Percentiles rank a stretch among this genome's conserved stretches.
Evolutionary conservation across 2,113 vertebrate genomes (phyloP).

Genomic region (Leiothrix lutea): DNA sequence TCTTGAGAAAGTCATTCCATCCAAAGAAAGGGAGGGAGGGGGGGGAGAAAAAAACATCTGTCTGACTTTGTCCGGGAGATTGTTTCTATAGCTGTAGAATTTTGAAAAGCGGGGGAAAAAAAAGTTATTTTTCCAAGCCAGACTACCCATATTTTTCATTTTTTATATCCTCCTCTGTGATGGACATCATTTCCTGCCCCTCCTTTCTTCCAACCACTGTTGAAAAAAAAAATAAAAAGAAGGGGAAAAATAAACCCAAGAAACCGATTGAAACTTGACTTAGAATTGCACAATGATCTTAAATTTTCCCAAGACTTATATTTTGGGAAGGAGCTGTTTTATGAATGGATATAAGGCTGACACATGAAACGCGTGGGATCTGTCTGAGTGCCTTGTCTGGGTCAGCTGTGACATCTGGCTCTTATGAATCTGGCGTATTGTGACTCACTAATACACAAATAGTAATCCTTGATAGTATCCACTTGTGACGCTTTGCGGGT

Average conservation of each 20-base stretch:
- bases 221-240: neutral
- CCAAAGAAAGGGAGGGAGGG: slow-evolving; percentile 9
- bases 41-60: slow-evolving; percentile 51
- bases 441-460: slow-evolving; percentile 80
- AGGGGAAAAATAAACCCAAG: slow-evolving; percentile 31
- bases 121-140: slow-evolving; percentile 47
- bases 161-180: slow-evolving; percentile 59
- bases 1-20: slow-evolving; percentile 70
- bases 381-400: slow-evolving; percentile 76
- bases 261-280: slow-evolving; percentile 57
- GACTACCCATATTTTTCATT: slow-evolving; percentile 51
- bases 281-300: slow-evolving; percentile 68
- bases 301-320: slow-evolving; percentile 71
- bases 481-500: slow-evolving; percentile 66
- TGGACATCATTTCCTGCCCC: slow-evolving; percentile 58
- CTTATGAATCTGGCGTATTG: slow-evolving; percentile 75
- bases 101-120: slow-evolving; percentile 34
- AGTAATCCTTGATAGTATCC: slow-evolving; percentile 76
- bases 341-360: slow-evolving; percentile 79
- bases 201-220: slow-evolving; percentile 61
- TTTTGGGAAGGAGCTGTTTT: slow-evolving; percentile 77
- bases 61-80: slow-evolving; percentile 58
- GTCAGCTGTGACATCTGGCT: slow-evolving; percentile 83
- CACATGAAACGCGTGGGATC: slow-evolving; percentile 76
- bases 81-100: slow-evolving; percentile 69